Base-by-base conservation (phyloP, 2,113 vertebrate genomes). In the Trogon melanurus region DNA sequence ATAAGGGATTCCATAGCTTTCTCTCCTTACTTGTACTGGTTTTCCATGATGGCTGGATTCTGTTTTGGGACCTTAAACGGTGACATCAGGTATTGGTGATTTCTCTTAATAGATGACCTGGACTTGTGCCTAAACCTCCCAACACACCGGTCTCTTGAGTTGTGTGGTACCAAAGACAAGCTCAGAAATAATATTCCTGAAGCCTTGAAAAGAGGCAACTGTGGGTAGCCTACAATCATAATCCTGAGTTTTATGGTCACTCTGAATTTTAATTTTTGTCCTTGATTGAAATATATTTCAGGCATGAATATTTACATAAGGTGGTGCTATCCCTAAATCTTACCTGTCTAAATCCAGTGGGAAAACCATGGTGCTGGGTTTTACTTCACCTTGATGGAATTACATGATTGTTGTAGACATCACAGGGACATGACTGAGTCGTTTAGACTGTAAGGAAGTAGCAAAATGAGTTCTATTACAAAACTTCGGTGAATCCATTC, bases 351-450 rank as follows among this genome's bases (percentile, higher is more conserved):
- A 69, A 71, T 85, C 22, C 17, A 19, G 60, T n/a, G 51, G n/a
- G 41, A 82, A 78, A 61, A 29, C 34, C 11, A 1, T 64, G 15
- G 6, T 83, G 19, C 17, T 83, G 16, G 7, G 4, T 73, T 79
- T 84, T 53, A 32, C 16, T 85, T 87, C 36, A 54, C 22, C 26
- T 62, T 47, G 22, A 11, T 91, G 54, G 36, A 81, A 30, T 51
- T 76, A 12, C 0, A 1, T 51, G 34, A 10, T 54, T 81, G 13
- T 60, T 10, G 2, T 30, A 47, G 44, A 17, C 10, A 8, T 79
- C 29, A 48, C 15, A 57, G 71, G 10, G 25, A 34, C 21, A 11
- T 11, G 36, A 5, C 6, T 29, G 45, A 66, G 36, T 51, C 11
- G 41, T 20, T 74, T 44, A 60, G 34, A 29, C 34, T 54, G 79